Evolutionary conservation across 2,113 vertebrate genomes (phyloP).

Genomic region (Pipra filicauda): DNA sequence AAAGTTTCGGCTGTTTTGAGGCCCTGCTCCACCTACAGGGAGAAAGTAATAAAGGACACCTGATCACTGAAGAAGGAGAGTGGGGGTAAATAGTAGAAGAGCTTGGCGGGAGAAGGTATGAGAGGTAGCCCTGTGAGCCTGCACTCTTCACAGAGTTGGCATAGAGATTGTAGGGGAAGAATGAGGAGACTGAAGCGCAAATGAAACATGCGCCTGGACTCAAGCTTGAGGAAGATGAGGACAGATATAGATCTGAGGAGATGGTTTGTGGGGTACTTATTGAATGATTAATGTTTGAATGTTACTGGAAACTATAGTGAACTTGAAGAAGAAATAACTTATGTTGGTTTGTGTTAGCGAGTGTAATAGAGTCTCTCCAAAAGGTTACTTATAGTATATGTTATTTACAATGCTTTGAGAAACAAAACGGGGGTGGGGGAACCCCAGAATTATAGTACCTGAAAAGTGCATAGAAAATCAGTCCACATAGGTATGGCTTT

Average conservation of each 20-base stretch:
- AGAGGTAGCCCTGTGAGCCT: neutral
- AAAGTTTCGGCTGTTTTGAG: neutral
- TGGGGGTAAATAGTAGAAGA: neutral
- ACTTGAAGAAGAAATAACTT: neutral
- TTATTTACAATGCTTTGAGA: neutral
- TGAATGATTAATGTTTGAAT: neutral
- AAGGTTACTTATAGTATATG: rapidly evolving
- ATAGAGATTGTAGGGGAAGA: neutral
- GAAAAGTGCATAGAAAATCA: neutral
- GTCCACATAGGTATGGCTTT: neutral
- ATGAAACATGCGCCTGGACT: neutral
- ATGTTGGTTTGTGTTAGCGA: neutral
- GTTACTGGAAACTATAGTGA: neutral
- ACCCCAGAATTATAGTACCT: neutral
- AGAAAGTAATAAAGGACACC: neutral
- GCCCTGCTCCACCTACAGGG: neutral
- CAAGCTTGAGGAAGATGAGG: neutral
- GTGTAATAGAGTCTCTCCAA: neutral
- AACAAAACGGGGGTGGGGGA: neutral
- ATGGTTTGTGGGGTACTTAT: neutral
- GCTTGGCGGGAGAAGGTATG: neutral
- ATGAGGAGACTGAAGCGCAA: neutral
- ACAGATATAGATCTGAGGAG: neutral
- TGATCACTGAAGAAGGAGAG: neutral
- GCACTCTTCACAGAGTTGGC: neutral